Evolutionary conservation across 2,797 vertebrate genomes (phyloP), one percentile per base, ranked within the genome.

Genomic region (Molossus alvarezi): DNA sequence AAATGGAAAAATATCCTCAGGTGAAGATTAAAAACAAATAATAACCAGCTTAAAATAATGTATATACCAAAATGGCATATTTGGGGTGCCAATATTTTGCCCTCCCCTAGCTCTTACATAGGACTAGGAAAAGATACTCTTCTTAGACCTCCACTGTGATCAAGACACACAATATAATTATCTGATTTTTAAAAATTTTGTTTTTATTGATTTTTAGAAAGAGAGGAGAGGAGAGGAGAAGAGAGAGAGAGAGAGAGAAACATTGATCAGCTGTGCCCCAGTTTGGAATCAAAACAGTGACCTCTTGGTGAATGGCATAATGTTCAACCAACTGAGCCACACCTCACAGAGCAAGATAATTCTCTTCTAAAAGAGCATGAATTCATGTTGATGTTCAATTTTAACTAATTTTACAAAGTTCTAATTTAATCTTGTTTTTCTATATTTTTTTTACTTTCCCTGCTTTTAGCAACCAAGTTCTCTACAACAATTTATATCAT

Each of bases 381-480:
- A 79, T 79, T 95, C 21, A 67, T 37, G n/a, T 25, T 60, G 57
- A 29, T 73, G 25, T 79, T 33, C 45, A 25, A 53, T 69, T 75
- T 21, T 67, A 55, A 88, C 10, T 73, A 27, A 93, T 60, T 88
- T 73, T 77, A 87, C 45, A 60, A 88, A 48, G 12, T 84, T 95
- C 29, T 41, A 55, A 51, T 76, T 95, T 77, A 53, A 60, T 79
- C 15, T 90, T 79, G 17, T 60, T 79, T 57, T 88, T 14, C 67
- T 29, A 29, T 7, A 69, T 5, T 8, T 37, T 37, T 72, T 45
- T 58, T 60, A 77, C 8, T 67, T 87, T n/a, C 18, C 8, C 17
- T 6, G 17, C 55, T 77, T 83, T 83, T 53, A 81, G 15, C 13
- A 55, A 67, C 33, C 13, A 60, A 21, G 9, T 77, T 93, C 15